Conservation (phyloP, 1,140 invertebrate species). For the Asobara japonica region DNA sequence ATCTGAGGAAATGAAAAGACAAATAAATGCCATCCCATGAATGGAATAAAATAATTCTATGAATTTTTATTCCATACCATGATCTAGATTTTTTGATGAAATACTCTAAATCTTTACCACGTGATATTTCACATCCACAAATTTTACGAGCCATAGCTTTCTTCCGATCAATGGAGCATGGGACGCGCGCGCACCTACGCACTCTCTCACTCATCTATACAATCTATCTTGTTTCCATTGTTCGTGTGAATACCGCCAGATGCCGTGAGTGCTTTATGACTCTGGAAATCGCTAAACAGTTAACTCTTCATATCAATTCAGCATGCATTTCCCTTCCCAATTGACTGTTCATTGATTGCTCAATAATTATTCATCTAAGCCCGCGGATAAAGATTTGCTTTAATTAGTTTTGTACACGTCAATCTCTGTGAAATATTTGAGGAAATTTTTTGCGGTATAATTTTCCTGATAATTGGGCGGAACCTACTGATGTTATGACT, state of each 20-base stretch:
- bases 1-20: too few species aligned
- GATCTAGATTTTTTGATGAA: not conserved
- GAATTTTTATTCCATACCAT: too few species aligned
- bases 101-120: not conserved
- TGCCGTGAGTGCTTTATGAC: conserved; percentile 60
- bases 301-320: conserved; percentile 47
- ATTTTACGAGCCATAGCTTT: conserved; percentile 49
- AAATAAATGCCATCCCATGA: too few species aligned
- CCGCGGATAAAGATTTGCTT: too few species aligned
- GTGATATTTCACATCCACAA: conserved; percentile 29
- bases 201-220: conserved; percentile 35
- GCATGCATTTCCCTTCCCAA: conserved; percentile 43
- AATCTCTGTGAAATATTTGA: too few species aligned
- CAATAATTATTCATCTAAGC: not conserved
- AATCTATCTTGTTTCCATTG: conserved; percentile 52
- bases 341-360: conserved; percentile 2
- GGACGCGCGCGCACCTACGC: conserved; percentile 53
- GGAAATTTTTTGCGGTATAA: too few species aligned
- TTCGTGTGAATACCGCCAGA: conserved; percentile 55
- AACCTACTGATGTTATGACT: too few species aligned
- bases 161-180: conserved; percentile 62
- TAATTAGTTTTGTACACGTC: too few species aligned
- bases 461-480: too few species aligned
- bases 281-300: conserved; percentile 49
- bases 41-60: too few species aligned